Conservation (phyloP, 2,888 invertebrate species). For the Philonicus albiceps region DNA sequence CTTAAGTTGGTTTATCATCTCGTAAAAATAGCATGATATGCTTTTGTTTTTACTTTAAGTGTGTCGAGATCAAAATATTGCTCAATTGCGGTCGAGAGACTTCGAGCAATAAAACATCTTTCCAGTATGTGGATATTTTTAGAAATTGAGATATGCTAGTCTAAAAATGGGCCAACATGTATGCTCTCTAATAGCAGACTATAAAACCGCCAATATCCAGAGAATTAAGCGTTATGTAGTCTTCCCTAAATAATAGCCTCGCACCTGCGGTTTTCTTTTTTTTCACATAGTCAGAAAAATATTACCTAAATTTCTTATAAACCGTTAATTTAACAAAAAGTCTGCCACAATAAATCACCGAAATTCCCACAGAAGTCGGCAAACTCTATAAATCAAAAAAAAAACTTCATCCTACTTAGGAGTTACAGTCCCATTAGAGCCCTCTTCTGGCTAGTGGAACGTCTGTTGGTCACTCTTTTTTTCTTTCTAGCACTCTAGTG, state of each 20-base stretch:
- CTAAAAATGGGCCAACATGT: background rate
- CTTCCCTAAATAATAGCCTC: background rate
- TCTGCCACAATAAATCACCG: background rate
- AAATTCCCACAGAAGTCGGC: background rate
- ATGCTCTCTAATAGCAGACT: background rate
- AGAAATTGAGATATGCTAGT: background rate
- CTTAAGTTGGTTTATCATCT: background rate
- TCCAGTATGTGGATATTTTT: background rate
- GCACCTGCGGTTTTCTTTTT: background rate
- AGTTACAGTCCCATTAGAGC: background rate
- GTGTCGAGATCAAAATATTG: background rate
- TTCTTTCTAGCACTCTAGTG: background rate
- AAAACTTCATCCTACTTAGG: background rate
- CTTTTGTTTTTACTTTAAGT: background rate
- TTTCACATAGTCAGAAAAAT: background rate
- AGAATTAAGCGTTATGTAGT: background rate
- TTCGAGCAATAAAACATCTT: background rate
- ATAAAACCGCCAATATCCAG: background rate
- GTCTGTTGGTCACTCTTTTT: background rate
- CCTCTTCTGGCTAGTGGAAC: background rate
- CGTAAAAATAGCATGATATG: background rate
- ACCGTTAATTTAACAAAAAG: background rate
- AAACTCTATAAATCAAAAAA: background rate
- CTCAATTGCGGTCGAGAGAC: background rate
- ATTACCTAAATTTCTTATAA: background rate